Evolutionary conservation across 2,113 vertebrate species (phyloP).

Genomic region (Clarias macrocephalus): DNA sequence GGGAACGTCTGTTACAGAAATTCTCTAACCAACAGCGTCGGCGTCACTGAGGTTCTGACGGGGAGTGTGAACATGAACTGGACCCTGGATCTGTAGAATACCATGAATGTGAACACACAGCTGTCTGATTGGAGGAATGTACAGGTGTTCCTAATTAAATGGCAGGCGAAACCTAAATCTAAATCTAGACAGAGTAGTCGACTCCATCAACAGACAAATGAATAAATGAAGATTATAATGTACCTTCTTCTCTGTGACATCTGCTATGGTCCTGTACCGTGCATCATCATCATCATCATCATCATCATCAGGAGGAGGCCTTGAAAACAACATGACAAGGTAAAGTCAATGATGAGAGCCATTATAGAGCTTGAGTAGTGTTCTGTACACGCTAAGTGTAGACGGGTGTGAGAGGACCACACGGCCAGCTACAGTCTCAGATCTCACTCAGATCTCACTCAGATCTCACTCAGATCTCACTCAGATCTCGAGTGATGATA

Average conservation of each 20-base stretch:
- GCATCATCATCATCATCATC: slow-evolving; percentile 40
- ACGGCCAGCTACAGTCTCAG: neutral
- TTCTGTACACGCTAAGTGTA: neutral
- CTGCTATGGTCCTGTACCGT: slow-evolving; percentile 54
- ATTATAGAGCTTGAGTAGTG: neutral
- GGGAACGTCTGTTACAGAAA: too few species aligned
- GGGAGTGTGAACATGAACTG: neutral
- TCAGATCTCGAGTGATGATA: too few species aligned
- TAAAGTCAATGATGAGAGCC: neutral
- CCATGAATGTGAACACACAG: neutral
- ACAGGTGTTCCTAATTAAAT: neutral
- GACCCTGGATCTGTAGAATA: neutral
- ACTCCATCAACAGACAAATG: neutral
- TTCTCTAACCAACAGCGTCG: too few species aligned
- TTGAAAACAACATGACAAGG: slow-evolving; percentile 47
- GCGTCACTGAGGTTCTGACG: too few species aligned
- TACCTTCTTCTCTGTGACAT: slow-evolving; percentile 80
- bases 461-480: neutral
- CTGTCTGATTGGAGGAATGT: neutral
- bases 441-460: neutral
- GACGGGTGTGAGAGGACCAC: neutral
- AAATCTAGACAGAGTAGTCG: neutral
- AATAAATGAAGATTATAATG: neutral
- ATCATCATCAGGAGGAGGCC: slow-evolving; percentile 11
- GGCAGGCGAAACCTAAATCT: neutral